Percentiles rank a stretch among this genome's conserved stretches.
phyloP scores from a whole-genome alignment of 1,140 invertebrate species.

The Polypedilum pembai region DNA sequence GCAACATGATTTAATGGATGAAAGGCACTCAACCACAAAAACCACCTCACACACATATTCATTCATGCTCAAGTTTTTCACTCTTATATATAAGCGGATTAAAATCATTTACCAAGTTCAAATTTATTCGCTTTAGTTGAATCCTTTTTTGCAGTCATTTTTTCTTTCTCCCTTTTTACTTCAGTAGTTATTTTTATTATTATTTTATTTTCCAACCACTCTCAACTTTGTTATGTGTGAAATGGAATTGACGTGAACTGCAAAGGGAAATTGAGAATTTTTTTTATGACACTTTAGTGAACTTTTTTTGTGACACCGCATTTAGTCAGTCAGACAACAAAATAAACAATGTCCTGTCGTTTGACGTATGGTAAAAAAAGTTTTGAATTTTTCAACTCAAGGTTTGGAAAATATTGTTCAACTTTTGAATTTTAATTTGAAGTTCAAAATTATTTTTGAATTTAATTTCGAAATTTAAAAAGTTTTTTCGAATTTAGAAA shows the following conservation, averaged over 20 bases:
- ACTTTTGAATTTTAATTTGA: too few species aligned
- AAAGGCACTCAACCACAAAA: conserved; percentile 17
- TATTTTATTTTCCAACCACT: conserved; percentile 1
- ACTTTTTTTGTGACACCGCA: conserved; percentile 3
- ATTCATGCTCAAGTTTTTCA: not conserved
- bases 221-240: not conserved
- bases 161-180: not conserved
- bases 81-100: not conserved
- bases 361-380: too few species aligned
- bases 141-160: conserved; percentile 28
- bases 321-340: not conserved
- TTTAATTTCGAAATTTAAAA: too few species aligned
- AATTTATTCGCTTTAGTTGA: conserved; percentile 24
- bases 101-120: conserved; percentile 24
- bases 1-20: not conserved
- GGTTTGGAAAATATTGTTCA: too few species aligned
- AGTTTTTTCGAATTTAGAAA: too few species aligned
- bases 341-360: too few species aligned
- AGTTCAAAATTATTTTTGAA: too few species aligned
- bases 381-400: too few species aligned
- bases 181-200: not conserved
- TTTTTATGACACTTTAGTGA: not conserved
- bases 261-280: not conserved
- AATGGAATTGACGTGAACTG: not conserved
- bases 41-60: not conserved